phyloP scores from a whole-genome alignment of 2,113 vertebrate genomes.

The Nycticorax nycticorax region DNA sequence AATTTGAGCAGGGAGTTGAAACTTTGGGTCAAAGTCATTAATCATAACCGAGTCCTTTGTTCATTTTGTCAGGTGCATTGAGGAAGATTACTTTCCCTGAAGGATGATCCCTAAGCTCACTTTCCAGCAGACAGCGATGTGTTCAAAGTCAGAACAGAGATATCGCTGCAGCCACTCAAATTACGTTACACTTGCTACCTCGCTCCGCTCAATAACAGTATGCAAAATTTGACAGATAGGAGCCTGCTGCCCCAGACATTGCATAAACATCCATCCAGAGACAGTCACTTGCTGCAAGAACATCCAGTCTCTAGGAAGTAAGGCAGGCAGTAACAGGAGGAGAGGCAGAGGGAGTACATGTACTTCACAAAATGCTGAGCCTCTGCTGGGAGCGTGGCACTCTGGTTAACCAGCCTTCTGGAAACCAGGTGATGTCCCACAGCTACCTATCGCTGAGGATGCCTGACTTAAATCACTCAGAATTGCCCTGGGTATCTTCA shows the following conservation, averaged over 20 bases:
- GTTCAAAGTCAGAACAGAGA: conserved; percentile 1
- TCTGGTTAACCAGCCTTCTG: neutral
- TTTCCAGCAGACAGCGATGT: neutral
- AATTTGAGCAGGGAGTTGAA: neutral
- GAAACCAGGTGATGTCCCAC: neutral
- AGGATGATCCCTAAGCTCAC: neutral
- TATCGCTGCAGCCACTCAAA: neutral
- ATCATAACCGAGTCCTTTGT: conserved; percentile 18
- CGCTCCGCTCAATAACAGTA: neutral
- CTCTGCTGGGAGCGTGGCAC: neutral
- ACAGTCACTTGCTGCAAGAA: conserved; percentile 23
- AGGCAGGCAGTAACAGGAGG: neutral
- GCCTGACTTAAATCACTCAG: neutral
- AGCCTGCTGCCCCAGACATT: conserved; percentile 12
- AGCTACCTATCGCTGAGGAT: neutral
- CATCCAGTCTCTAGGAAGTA: neutral
- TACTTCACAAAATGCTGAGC: neutral
- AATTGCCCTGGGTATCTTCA: neutral
- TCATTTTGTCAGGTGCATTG: conserved; percentile 34
- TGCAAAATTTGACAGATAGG: conserved; percentile 3
- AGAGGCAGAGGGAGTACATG: neutral
- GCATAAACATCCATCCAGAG: conserved; percentile 1
- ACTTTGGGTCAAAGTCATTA: conserved; percentile 22
- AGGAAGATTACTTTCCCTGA: neutral
- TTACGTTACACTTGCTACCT: conserved; percentile 5